Evolutionary conservation across 2,113 vertebrate species (phyloP).

Genomic region (Motacilla alba): DNA sequence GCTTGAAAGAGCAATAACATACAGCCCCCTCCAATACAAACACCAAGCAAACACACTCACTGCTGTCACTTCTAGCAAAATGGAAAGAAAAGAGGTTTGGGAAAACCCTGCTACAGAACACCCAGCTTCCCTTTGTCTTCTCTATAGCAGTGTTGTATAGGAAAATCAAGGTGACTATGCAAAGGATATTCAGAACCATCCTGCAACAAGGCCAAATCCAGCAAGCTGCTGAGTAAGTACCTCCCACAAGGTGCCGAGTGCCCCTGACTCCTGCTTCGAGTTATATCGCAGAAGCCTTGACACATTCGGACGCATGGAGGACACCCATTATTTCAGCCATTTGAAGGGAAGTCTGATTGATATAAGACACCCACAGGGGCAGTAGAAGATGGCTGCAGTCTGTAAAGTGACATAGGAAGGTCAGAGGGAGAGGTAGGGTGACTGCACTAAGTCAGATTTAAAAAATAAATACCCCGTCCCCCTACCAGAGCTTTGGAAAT

Average conservation of each 20-base stretch:
- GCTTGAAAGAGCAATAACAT: neutral
- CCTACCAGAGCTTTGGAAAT: neutral
- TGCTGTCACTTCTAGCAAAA: neutral
- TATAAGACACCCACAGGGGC: conserved; percentile 56
- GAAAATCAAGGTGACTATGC: neutral
- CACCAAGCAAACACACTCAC: neutral
- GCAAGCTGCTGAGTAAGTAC: conserved; percentile 45
- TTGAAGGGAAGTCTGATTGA: conserved; percentile 56
- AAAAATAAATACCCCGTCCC: conserved; percentile 27
- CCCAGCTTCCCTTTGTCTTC: neutral
- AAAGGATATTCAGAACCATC: neutral
- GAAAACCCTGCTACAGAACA: neutral
- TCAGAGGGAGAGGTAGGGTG: conserved; percentile 27
- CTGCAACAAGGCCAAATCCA: conserved; percentile 8
- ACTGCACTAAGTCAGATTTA: neutral
- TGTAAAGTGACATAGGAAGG: conserved; percentile 34
- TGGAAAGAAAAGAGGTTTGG: fast-evolving
- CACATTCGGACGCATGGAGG: conserved; percentile 53
- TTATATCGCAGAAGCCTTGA: conserved; percentile 25
- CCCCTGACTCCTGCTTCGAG: conserved; percentile 27
- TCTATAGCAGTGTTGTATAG: neutral
- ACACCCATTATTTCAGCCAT: conserved; percentile 52
- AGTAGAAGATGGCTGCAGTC: conserved; percentile 36
- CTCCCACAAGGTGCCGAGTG: neutral
- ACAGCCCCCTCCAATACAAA: neutral